Conservation (phyloP, 2,888 invertebrate genomes). For the Candidula unifasciata region DNA sequence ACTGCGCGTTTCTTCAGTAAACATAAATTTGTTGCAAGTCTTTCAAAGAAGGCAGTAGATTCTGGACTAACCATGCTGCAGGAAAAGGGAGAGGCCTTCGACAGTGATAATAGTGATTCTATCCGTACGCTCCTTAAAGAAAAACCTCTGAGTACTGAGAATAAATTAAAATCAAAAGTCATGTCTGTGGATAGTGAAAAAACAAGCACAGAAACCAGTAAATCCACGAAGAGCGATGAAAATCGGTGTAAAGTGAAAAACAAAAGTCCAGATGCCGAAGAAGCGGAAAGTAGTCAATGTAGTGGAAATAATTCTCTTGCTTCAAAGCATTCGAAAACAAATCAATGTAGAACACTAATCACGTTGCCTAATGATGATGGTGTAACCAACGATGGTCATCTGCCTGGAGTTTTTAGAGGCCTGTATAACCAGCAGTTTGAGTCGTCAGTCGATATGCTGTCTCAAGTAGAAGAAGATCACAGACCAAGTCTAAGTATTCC, state of each 20-base stretch:
- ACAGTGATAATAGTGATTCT: neutral
- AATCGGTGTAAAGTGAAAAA: too few relatives aligned
- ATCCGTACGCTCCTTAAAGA: neutral
- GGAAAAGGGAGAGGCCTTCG: neutral
- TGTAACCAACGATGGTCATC: neutral
- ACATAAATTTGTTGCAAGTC: too few relatives aligned
- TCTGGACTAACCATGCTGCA: neutral
- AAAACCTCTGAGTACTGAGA: too few relatives aligned
- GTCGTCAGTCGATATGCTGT: conserved; percentile 29
- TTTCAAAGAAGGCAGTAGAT: neutral
- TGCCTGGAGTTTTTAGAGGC: conserved; percentile 11
- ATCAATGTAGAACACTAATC: neutral
- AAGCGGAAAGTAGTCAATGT: too few relatives aligned
- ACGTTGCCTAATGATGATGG: neutral
- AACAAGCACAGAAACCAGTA: too few relatives aligned
- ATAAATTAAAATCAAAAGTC: neutral
- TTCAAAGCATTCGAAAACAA: neutral
- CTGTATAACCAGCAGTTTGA: conserved; percentile 9
- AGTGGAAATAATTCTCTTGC: too few relatives aligned
- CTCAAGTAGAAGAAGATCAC: neutral
- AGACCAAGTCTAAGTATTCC: neutral
- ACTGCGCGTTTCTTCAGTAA: neutral
- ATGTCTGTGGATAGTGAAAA: neutral
- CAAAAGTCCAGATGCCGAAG: too few relatives aligned
- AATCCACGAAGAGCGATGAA: too few relatives aligned